These are phyloP conservation scores for Troilus luridus DNA, from an alignment of 2,888 invertebrate species.

Conservation along the genomic window DNA sequence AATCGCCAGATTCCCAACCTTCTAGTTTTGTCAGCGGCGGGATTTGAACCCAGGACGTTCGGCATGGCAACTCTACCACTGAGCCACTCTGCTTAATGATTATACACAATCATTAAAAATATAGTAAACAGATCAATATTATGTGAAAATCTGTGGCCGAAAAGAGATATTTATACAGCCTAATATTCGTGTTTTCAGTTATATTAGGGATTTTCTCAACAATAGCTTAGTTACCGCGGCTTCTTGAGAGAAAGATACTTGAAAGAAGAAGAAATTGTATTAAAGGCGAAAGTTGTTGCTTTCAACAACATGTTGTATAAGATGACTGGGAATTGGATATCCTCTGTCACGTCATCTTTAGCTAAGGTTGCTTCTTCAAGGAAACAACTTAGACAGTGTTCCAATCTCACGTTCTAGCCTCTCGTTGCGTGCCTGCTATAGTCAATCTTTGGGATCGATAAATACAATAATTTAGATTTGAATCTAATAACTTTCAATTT, in stretches of 20 bases:
- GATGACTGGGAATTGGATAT: background rate
- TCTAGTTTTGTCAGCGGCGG: too few species aligned
- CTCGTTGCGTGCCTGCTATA: background rate
- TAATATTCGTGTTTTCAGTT: too few species aligned
- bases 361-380: background rate
- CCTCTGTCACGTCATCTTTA: background rate
- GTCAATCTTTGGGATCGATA: background rate
- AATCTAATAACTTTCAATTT: background rate
- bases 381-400: background rate
- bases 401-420: background rate
- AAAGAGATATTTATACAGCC: too few species aligned
- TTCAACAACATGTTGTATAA: background rate
- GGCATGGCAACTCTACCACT: too few species aligned
- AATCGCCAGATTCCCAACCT: too few species aligned
- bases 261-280: background rate
- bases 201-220: too few species aligned
- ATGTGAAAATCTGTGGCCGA: too few species aligned
- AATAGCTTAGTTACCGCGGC: too few species aligned
- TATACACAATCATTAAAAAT: too few species aligned
- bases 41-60: too few species aligned
- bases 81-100: too few species aligned
- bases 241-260: background rate
- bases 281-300: background rate
- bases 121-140: too few species aligned
- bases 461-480: background rate